Conservation (phyloP, 1,140 invertebrate genomes). For the Stratiolaelaps scimitus region DNA sequence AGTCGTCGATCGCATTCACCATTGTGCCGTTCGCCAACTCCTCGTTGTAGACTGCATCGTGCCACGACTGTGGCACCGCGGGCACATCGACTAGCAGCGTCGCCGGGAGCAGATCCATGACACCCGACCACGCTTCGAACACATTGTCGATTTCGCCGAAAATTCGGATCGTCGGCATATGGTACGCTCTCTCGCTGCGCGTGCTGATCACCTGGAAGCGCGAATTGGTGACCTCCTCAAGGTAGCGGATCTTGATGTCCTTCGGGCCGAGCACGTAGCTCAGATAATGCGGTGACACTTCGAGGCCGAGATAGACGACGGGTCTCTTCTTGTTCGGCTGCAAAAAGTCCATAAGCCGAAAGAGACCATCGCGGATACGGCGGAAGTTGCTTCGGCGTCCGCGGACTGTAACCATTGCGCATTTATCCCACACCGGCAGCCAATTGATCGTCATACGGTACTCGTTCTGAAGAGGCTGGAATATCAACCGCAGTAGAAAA, state of each 20-base stretch:
- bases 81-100: slow-evolving; percentile 4
- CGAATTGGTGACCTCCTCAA: neutral
- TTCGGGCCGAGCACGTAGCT: neutral
- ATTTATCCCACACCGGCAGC: neutral
- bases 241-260: neutral
- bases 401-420: slow-evolving; percentile 18
- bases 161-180: slow-evolving; percentile 2
- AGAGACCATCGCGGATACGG: neutral
- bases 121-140: slow-evolving; percentile 1
- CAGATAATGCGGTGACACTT: slow-evolving; percentile 17
- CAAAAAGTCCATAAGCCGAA: neutral
- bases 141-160: slow-evolving; percentile 9
- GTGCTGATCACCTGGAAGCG: neutral
- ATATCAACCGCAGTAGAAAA: too few relatives aligned
- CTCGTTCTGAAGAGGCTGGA: slow-evolving; percentile 13
- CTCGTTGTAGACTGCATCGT: too few relatives aligned
- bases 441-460: slow-evolving; percentile 6
- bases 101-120: slow-evolving; percentile 19
- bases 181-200: neutral
- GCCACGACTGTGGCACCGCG: too few relatives aligned
- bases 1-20: too few relatives aligned
- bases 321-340: neutral
- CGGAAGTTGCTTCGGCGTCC: neutral
- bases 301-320: slow-evolving; percentile 1
- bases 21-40: too few relatives aligned